Conservation (phyloP, 2,113 vertebrate species). For the Globicephala melas region DNA sequence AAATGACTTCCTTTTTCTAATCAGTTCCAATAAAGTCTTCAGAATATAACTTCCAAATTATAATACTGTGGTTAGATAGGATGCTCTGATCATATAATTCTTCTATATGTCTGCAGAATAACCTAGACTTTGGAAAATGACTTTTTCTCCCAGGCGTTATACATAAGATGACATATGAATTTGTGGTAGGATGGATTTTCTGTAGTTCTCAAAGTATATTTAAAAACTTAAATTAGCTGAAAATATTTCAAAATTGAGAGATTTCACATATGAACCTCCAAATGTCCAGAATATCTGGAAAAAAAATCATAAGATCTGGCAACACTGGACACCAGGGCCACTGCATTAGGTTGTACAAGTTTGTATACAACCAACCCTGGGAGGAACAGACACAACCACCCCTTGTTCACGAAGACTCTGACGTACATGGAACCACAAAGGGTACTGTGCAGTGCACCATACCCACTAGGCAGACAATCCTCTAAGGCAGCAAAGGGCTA, state of each 20-base stretch:
- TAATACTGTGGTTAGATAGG: neutral
- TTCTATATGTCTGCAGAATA: neutral
- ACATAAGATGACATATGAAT: neutral
- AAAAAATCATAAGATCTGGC: neutral
- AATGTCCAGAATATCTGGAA: neutral
- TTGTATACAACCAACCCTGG: neutral
- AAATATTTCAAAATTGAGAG: neutral
- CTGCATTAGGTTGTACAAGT: neutral
- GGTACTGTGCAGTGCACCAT: accelerated
- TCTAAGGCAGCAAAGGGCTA: neutral
- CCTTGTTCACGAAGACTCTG: neutral
- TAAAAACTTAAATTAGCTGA: neutral
- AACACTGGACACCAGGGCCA: neutral
- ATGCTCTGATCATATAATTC: neutral
- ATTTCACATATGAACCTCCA: neutral
- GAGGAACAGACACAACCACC: neutral
- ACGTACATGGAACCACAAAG: neutral
- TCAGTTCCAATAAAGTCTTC: neutral
- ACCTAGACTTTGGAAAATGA: neutral
- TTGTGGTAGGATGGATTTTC: neutral
- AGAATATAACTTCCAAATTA: neutral
- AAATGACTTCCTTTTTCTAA: neutral
- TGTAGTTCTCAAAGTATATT: neutral
- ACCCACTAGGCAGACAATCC: neutral
- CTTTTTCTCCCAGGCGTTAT: neutral